These are phyloP conservation scores for Syngnathus typhle DNA, from an alignment of 2,113 vertebrate species.

Conservation along the genomic window DNA sequence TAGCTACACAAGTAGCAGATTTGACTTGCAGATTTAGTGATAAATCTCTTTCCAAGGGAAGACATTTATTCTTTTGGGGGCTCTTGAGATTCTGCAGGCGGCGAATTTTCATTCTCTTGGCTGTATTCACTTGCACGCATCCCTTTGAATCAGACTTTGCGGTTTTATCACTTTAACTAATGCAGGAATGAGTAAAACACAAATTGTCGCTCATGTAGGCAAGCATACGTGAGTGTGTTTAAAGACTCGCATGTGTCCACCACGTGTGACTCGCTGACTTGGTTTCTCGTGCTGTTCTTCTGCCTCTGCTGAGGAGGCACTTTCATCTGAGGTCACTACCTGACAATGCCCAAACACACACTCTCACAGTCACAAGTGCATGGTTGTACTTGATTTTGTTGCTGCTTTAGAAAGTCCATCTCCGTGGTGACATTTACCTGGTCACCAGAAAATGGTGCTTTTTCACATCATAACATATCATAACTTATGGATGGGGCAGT, in stretches of 20 bases:
- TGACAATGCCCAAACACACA: slow-evolving; percentile 31
- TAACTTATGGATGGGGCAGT: slow-evolving; percentile 25
- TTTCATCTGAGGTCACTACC: slow-evolving; percentile 56
- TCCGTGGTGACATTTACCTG: slow-evolving; percentile 53
- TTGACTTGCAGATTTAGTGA: slow-evolving; percentile 30
- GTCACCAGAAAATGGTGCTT: slow-evolving; percentile 50
- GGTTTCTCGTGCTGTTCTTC: slow-evolving; percentile 36
- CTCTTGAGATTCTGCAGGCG: slow-evolving; percentile 52
- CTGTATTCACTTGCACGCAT: slow-evolving; percentile 60
- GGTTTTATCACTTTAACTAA: slow-evolving; percentile 60
- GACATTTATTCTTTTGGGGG: slow-evolving; percentile 53
- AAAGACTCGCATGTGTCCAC: slow-evolving; percentile 16
- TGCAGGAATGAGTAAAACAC: slow-evolving; percentile 48
- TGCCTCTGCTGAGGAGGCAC: slow-evolving; percentile 61
- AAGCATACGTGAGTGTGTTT: slow-evolving; percentile 8
- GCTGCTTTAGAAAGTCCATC: slow-evolving; percentile 36
- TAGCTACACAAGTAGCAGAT: slow-evolving; percentile 34
- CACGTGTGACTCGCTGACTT: slow-evolving; percentile 59
- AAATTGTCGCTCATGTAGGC: slow-evolving; percentile 28
- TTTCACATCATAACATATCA: neutral
- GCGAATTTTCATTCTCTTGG: slow-evolving; percentile 59
- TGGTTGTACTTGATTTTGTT: slow-evolving; percentile 36
- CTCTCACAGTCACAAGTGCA: slow-evolving; percentile 5
- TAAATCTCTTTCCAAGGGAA: slow-evolving; percentile 43
- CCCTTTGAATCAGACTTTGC: slow-evolving; percentile 47